Evolutionary conservation across 2,888 invertebrate genomes (phyloP), one percentile per base, ranked within the genome.

Genomic region (Coelopa pilipes): DNA sequence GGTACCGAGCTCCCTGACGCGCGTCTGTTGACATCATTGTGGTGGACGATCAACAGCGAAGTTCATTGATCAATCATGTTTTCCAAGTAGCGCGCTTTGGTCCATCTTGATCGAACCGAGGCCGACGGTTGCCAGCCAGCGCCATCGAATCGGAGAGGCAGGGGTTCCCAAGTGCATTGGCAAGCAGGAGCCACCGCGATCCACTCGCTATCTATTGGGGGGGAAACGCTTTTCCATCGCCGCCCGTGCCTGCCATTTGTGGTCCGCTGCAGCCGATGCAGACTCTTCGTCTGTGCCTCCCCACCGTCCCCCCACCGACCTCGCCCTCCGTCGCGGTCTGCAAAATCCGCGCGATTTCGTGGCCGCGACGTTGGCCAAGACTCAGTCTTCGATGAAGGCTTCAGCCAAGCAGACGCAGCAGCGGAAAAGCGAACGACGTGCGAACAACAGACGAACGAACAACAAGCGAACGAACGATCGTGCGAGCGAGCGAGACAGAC

Each of bases 371-470:
- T n/a, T 59, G 60, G 24, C 65, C 57, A 62, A 47, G 73, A 74
- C 70, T 72, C 73, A 77, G 77, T 77, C 75, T 75, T 73, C 75
- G 62, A 50, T 74, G 47, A 55, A 74, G 76, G 74, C 74, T 77
- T 60, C 68, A 73, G 50, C 72, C 74, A 73, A 76, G 73, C 74
- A 70, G 77, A 75, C 77, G 73, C 50, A 57, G 46, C 24, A 57
- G 21, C 24, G 21, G 9, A 4, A n/a, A 0, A 45, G 13, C n/a
- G 15, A 62, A 19, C 11, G 49, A 49, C 49, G 13, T 15, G 34
- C 55, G 55, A 57, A 59, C 69, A 59, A 7, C 47, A 19, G 15
- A 17, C 19, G 49, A 50, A 49, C 50, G 34, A 49, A 55, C 34
- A 68, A n/a, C 17, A n/a, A 34, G 11, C 34, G 21, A 45, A 19